Conservation (phyloP, 2,113 vertebrate species). For the Thomomys bottae region DNA sequence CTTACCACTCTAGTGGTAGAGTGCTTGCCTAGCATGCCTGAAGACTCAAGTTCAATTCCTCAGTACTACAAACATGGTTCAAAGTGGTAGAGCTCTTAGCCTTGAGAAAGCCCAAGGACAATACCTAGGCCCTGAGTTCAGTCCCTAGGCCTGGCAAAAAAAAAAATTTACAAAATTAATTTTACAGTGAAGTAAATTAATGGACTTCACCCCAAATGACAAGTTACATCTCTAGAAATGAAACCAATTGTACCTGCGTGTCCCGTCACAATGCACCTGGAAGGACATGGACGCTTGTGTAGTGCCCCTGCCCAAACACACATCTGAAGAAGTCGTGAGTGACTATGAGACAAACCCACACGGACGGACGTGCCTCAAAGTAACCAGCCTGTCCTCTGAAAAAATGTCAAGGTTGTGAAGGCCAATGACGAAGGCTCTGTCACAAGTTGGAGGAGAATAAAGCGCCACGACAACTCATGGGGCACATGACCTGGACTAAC, state of each 20-base stretch:
- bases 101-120: too few species aligned
- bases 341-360: not conserved
- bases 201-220: not conserved
- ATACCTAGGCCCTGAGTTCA: too few species aligned
- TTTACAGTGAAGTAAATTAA: slow-evolving; percentile 5
- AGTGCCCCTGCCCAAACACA: not conserved
- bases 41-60: too few species aligned
- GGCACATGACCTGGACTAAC: not conserved
- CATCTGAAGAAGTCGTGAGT: not conserved
- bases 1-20: too few species aligned
- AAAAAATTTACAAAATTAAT: slow-evolving; percentile 9
- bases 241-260: not conserved
- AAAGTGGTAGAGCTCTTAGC: too few species aligned
- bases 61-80: too few species aligned
- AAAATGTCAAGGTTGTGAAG: slow-evolving; percentile 55
- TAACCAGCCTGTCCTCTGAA: not conserved
- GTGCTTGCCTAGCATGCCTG: too few species aligned
- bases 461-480: not conserved
- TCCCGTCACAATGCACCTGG: not conserved
- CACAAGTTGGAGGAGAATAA: not conserved
- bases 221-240: slow-evolving; percentile 19
- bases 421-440: not conserved
- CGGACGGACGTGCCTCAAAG: not conserved
- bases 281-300: not conserved
- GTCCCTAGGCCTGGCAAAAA: too few species aligned